Evolutionary conservation across 2,888 invertebrate genomes (phyloP), one percentile per base, ranked within the genome.

Genomic region (Dryobota labecula): DNA sequence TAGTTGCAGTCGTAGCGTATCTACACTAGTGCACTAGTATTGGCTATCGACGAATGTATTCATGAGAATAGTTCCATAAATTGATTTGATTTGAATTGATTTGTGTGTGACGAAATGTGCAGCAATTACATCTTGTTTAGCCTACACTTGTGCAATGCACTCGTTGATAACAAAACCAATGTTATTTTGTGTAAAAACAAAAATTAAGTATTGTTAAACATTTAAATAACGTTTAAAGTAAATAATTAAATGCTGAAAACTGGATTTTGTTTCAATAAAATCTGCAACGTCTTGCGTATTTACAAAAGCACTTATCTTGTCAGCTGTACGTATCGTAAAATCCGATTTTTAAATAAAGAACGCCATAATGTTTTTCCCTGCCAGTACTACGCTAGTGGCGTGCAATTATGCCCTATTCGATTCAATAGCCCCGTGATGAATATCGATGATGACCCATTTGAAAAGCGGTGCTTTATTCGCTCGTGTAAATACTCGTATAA

Each of bases 401-500:
- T 76, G 85, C 88, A 90, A 91, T 90, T 90, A 90, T 88, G 84
- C 80, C 87, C 88, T 88, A 88, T 90, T 91, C 89, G 89, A 92
- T 88, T 90, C 90, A 90, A 90, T 90, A 86, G 85, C 76, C 76
- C 80, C 82, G 84, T 88, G 89, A 89, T 90, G 89, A 91, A 90
- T 92, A 90, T 90, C 89, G 89, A 89, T 87, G 89, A 88, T 87
- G 89, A 83, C 87, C 89, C 80, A 87, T 89, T 90, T 86, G 85
- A 85, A 86, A 78, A 80, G 81, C 84, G 73, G 76, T 77, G 83
- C 83, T 82, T 86, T 84, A 80, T 76, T 77, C 70, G 62, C 67
- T 76, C 66, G 65, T 76, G 65, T 82, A 83, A 77, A 82, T 73
- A 70, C 51, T 54, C 51, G 62, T 75, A 63, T 84, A 79, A 77